Conservation (phyloP, 2,113 vertebrate genomes). For the Petrocephalus zakoni region DNA sequence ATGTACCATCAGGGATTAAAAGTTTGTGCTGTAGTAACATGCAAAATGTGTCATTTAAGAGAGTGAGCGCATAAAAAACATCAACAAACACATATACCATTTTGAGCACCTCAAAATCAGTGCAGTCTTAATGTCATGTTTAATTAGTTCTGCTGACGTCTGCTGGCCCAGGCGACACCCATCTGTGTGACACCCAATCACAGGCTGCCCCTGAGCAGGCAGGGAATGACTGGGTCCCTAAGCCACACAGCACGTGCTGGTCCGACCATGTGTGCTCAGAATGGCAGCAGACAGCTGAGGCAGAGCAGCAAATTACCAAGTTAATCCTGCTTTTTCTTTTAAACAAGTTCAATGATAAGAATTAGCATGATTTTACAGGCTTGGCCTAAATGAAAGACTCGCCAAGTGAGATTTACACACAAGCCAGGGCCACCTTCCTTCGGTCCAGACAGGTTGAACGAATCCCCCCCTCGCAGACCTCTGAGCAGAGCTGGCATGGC, state of each 20-base stretch:
- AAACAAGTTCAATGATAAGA: not conserved
- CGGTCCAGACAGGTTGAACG: not conserved
- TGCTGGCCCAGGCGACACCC: constrained; percentile 26
- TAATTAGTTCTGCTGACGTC: constrained; percentile 46
- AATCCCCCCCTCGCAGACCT: not conserved
- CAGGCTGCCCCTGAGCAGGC: not conserved
- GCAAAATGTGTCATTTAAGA: not conserved
- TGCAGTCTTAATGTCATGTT: not conserved
- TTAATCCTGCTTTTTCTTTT: not conserved
- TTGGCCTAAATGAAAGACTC: not conserved
- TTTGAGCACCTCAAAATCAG: not conserved
- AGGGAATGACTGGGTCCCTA: not conserved
- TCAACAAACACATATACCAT: constrained; percentile 47
- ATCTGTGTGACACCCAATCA: not conserved
- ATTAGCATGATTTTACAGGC: not conserved
- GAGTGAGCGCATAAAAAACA: not conserved
- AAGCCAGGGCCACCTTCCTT: not conserved
- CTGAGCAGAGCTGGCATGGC: not conserved
- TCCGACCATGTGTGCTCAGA: not conserved
- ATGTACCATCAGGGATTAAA: not conserved
- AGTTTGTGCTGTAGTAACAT: not conserved
- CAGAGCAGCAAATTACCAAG: not conserved
- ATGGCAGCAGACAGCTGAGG: not conserved
- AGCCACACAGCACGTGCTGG: not conserved
- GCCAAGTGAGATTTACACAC: not conserved